Conservation (phyloP, 2,113 vertebrate species). For the Neoarius graeffei region DNA sequence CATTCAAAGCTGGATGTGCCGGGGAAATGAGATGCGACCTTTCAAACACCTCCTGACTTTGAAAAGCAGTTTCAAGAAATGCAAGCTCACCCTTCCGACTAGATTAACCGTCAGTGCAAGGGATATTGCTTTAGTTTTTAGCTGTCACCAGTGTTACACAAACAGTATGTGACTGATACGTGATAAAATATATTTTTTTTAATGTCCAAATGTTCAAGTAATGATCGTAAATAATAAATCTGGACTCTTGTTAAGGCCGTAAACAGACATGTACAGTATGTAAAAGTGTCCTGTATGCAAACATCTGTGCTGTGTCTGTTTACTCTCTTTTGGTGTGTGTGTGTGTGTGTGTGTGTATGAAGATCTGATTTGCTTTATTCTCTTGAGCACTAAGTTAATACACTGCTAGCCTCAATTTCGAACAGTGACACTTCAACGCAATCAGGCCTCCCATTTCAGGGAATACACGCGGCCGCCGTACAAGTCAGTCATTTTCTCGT, state of each 20-base stretch:
- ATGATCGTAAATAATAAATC: not conserved
- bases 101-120: not conserved
- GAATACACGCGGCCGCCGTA: not conserved
- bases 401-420: conserved; percentile 8
- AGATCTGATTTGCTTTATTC: not conserved
- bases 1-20: not conserved
- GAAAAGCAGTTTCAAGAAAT: not conserved
- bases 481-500: conserved; percentile 13
- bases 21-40: not conserved
- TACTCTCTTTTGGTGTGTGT: no score
- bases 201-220: not conserved
- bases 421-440: not conserved
- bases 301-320: not conserved
- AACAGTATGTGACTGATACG: not conserved
- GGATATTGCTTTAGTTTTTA: not conserved
- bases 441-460: not conserved
- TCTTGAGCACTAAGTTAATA: conserved; percentile 12
- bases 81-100: not conserved
- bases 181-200: not conserved
- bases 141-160: not conserved
- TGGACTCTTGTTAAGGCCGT: not conserved
- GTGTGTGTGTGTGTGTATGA: not conserved
- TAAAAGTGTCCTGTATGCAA: not conserved
- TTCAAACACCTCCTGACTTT: conserved; percentile 4
- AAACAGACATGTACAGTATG: not conserved